A percentile compares a stretch with the other conserved stretches of the same genome.
Conservation (phyloP, 2,113 vertebrate species). For the Amazona vittata region DNA sequence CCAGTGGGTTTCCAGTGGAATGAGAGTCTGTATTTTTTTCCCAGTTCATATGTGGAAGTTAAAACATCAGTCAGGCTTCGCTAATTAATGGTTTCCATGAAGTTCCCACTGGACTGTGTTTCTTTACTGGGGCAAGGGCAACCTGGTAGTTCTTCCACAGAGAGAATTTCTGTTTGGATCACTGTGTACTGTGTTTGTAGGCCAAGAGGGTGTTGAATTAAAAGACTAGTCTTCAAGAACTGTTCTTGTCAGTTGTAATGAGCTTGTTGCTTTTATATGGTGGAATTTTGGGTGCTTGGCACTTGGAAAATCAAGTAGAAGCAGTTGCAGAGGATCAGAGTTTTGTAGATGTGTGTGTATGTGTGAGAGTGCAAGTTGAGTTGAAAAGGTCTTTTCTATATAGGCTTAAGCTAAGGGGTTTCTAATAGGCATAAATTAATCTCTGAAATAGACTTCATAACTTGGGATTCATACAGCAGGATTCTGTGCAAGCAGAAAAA, state of each 20-base stretch:
- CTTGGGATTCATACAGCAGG: background rate
- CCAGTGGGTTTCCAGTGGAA: background rate
- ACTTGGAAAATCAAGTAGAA: background rate
- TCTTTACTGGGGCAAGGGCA: background rate
- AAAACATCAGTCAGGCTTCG: background rate
- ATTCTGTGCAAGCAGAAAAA: background rate
- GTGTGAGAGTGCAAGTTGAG: background rate
- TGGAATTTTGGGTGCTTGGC: background rate
- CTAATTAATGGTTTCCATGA: background rate
- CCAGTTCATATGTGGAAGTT: background rate
- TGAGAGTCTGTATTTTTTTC: background rate
- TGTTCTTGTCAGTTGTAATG: background rate
- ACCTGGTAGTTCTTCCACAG: background rate
- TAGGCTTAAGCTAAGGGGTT: background rate
- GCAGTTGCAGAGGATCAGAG: background rate
- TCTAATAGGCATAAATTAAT: background rate
- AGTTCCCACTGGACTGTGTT: background rate
- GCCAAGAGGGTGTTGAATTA: background rate
- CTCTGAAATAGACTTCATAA: background rate
- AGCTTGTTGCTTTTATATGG: background rate
- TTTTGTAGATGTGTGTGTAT: background rate
- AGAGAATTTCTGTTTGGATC: background rate
- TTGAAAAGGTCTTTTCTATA: background rate
- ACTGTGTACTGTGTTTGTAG: background rate
- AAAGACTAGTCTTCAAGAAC: background rate